phyloP scores from a whole-genome alignment of 92 coral and sea anemone genomes.

The Phymanthus crucifer region DNA sequence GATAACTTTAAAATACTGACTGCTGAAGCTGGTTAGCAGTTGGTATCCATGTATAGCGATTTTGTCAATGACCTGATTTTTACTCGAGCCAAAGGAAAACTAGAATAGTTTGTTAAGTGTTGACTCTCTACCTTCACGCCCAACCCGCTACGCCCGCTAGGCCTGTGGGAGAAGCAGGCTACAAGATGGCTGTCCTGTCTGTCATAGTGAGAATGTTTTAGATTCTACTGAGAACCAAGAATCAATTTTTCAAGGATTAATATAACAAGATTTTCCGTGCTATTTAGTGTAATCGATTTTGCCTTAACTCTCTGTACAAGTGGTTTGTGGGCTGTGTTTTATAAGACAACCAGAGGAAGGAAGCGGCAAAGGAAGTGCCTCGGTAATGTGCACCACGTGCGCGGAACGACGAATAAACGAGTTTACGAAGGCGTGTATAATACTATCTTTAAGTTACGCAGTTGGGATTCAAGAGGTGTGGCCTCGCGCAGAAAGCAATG shows the following conservation, averaged over 20 bases:
- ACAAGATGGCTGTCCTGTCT: no score
- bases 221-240: no score
- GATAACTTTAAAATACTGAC: neutral
- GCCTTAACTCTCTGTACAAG: neutral
- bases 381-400: slow-evolving; percentile 13
- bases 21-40: neutral
- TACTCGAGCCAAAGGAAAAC: neutral
- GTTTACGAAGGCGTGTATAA: neutral
- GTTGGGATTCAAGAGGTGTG: neutral
- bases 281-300: no score
- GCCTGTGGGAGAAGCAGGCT: no score
- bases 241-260: no score
- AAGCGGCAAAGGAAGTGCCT: slow-evolving; percentile 27
- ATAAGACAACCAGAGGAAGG: slow-evolving; percentile 1
- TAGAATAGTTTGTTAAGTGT: no score
- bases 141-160: no score
- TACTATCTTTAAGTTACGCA: neutral
- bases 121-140: no score
- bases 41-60: neutral
- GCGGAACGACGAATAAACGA: neutral
- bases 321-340: neutral
- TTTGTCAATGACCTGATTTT: neutral
- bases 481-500: neutral
- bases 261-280: no score
- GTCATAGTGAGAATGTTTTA: no score